Conservation (phyloP, 2,797 vertebrate genomes). For the Catostomus latipinnis region DNA sequence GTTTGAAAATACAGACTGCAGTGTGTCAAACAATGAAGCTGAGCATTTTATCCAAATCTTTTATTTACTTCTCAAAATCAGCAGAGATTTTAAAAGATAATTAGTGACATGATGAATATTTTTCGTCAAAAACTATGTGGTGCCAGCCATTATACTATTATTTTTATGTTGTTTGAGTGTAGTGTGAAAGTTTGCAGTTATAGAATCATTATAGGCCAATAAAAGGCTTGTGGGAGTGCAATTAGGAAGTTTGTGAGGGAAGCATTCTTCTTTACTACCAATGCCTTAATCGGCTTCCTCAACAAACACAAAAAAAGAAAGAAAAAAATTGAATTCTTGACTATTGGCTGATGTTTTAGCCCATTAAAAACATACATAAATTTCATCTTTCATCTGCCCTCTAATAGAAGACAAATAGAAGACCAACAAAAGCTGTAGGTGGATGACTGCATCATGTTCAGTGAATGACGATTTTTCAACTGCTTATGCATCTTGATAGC, state of each 20-base stretch:
- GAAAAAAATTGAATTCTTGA: neutral
- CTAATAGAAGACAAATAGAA: neutral
- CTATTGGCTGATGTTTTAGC: conserved; percentile 9
- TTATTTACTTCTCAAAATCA: neutral
- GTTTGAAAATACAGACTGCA: neutral
- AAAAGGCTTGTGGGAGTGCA: conserved; percentile 68
- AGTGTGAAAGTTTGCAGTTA: conserved; percentile 68
- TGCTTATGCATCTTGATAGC: neutral
- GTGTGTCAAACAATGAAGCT: neutral
- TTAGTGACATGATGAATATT: neutral
- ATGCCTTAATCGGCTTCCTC: conserved; percentile 28
- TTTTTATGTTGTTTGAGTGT: neutral
- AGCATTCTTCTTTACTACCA: conserved; percentile 51
- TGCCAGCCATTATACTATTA: conserved; percentile 10
- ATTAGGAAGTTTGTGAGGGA: conserved; percentile 62
- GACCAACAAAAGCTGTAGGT: neutral
- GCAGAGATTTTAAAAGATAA: neutral
- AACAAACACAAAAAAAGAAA: neutral
- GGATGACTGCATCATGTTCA: neutral
- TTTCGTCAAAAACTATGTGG: neutral
- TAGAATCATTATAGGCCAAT: conserved; percentile 70
- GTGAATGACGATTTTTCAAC: neutral
- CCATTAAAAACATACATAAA: neutral
- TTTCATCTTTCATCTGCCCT: too few species aligned
- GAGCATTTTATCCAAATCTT: neutral